phyloP scores from a whole-genome alignment of 2,797 vertebrate genomes.

The Crenuchus spilurus region DNA sequence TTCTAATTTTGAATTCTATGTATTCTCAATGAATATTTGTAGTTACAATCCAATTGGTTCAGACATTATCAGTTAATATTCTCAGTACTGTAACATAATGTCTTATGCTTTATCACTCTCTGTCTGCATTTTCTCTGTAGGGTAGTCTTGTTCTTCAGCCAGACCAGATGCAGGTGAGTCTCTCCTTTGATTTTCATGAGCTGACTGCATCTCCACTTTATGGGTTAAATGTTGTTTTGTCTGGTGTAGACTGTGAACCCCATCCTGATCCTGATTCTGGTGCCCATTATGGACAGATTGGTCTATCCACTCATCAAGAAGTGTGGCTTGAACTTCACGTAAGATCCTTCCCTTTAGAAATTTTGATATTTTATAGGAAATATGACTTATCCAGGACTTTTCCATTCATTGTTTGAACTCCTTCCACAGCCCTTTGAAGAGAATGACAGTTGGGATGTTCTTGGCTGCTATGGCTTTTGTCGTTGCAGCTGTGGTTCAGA shows the following conservation, averaged over 20 bases:
- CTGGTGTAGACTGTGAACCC: conserved; percentile 87
- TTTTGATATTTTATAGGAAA: too few species aligned
- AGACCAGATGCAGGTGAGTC: conserved; percentile 94
- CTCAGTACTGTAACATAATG: neutral
- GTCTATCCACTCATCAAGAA: conserved; percentile 90
- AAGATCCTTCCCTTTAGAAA: conserved; percentile 54
- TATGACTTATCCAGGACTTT: neutral
- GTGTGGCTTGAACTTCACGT: conserved; percentile 93
- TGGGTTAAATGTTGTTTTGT: conserved; percentile 33
- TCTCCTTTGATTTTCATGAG: neutral
- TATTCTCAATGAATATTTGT: too few species aligned
- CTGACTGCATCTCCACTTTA: neutral
- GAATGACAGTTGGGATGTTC: conserved; percentile 94
- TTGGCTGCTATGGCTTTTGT: conserved; percentile 89
- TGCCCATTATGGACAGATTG: conserved; percentile 84
- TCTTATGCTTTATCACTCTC: neutral
- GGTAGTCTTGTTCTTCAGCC: conserved; percentile 85
- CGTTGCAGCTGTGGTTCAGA: conserved; percentile 85
- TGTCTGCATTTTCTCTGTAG: conserved; percentile 67
- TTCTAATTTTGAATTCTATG: too few species aligned
- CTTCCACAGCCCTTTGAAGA: conserved; percentile 85
- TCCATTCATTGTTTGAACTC: conserved; percentile 10
- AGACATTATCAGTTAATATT: too few species aligned
- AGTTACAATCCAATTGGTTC: too few species aligned
- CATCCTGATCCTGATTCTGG: conserved; percentile 89